Evolutionary conservation across 2,113 vertebrate genomes (phyloP).

Genomic region (Polyodon spathula): DNA sequence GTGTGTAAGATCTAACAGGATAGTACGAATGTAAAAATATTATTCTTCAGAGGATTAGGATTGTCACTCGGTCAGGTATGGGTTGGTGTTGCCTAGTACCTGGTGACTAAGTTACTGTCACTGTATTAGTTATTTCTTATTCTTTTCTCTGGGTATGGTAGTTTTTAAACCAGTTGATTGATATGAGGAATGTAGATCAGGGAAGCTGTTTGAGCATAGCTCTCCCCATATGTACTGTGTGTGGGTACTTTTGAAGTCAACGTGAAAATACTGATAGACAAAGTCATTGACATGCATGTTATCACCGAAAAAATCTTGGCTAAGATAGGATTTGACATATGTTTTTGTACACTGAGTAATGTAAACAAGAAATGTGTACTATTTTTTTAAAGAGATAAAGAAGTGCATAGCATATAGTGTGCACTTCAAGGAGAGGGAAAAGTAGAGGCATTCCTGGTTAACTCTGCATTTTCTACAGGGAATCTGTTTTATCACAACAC

Average conservation of each 20-base stretch:
- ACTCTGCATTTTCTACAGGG: too few species aligned
- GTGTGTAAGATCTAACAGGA: slow-evolving; percentile 7
- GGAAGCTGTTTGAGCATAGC: background rate
- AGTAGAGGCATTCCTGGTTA: too few species aligned
- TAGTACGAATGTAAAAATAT: slow-evolving; percentile 6
- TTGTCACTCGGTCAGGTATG: background rate
- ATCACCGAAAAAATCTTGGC: background rate
- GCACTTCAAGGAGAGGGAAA: too few species aligned
- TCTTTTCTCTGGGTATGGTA: background rate
- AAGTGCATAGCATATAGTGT: too few species aligned
- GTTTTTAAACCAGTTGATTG: background rate
- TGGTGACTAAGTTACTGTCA: too few species aligned
- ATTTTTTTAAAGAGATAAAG: background rate
- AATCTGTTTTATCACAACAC: too few species aligned
- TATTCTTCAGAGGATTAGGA: slow-evolving; percentile 1
- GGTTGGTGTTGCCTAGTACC: too few species aligned
- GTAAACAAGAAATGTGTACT: background rate
- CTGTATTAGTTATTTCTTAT: background rate
- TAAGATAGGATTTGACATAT: background rate
- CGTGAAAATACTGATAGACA: background rate
- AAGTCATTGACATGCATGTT: background rate
- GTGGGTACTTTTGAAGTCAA: background rate
- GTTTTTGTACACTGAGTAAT: background rate
- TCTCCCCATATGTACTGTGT: background rate
- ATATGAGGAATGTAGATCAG: background rate